phyloP scores from a whole-genome alignment of 2,797 vertebrate genomes.

The Premnoplex brunnescens region DNA sequence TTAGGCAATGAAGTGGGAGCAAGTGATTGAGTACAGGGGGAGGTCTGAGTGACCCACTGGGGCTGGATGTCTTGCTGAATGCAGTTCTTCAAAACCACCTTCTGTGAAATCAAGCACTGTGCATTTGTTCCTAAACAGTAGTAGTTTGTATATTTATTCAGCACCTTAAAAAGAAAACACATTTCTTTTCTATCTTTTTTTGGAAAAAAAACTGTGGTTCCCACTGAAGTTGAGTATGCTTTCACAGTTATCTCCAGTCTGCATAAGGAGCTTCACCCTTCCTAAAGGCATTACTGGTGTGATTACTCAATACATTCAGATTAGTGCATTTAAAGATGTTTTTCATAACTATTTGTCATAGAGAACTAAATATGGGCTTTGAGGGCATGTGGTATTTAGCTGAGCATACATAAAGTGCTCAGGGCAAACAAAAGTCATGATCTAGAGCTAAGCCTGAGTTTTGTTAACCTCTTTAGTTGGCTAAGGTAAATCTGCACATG shows the following conservation, averaged over 20 bases:
- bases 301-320: neutral
- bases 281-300: neutral
- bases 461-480: neutral
- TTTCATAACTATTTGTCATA: neutral
- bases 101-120: neutral
- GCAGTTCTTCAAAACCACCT: neutral
- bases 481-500: neutral
- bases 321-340: neutral
- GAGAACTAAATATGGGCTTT: neutral
- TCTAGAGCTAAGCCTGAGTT: neutral
- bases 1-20: neutral
- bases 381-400: neutral
- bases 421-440: neutral
- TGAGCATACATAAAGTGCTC: neutral
- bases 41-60: neutral
- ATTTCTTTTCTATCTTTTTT: neutral
- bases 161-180: neutral
- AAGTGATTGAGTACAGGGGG: fast-evolving
- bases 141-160: neutral
- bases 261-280: neutral
- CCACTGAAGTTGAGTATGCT: neutral
- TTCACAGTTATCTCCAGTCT: neutral
- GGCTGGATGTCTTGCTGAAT: neutral
- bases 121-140: neutral
- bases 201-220: neutral